These are phyloP conservation scores for Furcula furcula DNA, from an alignment of 2,888 invertebrate species.

Conservation along the genomic window DNA sequence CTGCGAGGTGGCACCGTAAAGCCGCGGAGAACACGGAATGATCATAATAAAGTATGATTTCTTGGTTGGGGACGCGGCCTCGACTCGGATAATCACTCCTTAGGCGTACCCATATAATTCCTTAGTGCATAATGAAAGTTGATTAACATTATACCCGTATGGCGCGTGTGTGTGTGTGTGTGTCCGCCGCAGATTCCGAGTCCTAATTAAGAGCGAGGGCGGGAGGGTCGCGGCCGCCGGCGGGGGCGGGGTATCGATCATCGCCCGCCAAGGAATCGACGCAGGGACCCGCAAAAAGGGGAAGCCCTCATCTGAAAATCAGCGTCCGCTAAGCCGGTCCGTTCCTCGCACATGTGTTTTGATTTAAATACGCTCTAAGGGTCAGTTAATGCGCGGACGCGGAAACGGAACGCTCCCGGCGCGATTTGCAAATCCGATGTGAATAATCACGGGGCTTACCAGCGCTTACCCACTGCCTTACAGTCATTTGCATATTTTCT, in stretches of 20 bases:
- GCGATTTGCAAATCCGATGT: conserved; percentile 78
- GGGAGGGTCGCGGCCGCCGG: conserved; percentile 67
- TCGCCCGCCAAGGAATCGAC: conserved; percentile 79
- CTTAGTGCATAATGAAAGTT: conserved; percentile 82
- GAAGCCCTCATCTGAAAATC: conserved; percentile 77
- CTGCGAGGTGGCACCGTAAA: conserved; percentile 65
- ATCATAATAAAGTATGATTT: conserved; percentile 80
- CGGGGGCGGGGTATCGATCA: conserved; percentile 78
- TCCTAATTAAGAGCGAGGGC: conserved; percentile 92
- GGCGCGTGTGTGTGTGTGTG: conserved; percentile 75
- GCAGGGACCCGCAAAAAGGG: conserved; percentile 80
- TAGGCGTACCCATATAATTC: conserved; percentile 80
- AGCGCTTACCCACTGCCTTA: conserved; percentile 80
- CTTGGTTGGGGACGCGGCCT: conserved; percentile 75
- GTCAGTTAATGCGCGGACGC: conserved; percentile 74
- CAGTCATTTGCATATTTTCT: conserved; percentile 80
- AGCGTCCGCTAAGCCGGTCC: conserved; percentile 74
- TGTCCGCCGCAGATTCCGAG: conserved; percentile 92
- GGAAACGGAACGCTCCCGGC: conserved; percentile 73
- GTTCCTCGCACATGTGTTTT: conserved; percentile 79
- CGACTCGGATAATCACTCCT: conserved; percentile 79
- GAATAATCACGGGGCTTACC: conserved; percentile 81
- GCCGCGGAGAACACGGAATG: conserved; percentile 61
- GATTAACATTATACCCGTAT: conserved; percentile 75
- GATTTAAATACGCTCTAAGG: conserved; percentile 76